Evolutionary conservation across 2,113 vertebrate genomes (phyloP), one percentile per base, ranked within the genome.

Genomic region (Zosterops pallidus): DNA sequence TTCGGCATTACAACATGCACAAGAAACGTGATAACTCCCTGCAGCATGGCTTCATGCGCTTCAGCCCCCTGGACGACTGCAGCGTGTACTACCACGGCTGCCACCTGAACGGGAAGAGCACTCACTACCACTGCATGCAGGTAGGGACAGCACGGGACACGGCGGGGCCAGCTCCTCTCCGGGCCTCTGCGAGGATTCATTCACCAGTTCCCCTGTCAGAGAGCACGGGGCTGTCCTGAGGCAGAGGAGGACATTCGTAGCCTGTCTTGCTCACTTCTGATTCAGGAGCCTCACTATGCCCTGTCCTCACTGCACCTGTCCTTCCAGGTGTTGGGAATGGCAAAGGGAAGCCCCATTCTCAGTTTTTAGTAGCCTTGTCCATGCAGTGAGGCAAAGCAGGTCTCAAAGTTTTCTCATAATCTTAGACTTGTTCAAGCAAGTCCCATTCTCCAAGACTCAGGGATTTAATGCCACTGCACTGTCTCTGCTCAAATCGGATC

Each of bases 121-220:
- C 99, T 79, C 99, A 99, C 98, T 99, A 99, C 98, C 99, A 99
- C 98, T 99, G 99, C 98, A 99, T 99, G 99, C 99, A 99, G 99
- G 99, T 99, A 98, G 11, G 59, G 35, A 25, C 59, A 29, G 46
- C 18, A 6, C 4, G 6, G 64, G 44, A 20, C 57, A 9, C n/a
- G 23, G 16, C 2, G 55, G 35, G 49, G 46, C 59, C 12, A 12
- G 33, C 47, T 47, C 60, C 42, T 42, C 31, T 24, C 17, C 14
- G 41, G 25, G 23, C 35, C 37, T 37, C 35, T 12, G 35, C 5
- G 57, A 18, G 42, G 29, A 11, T 56, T 31, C 37, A 11, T 56
- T 31, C 37, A 6, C 9, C 14, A 29, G 37, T 14, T 60, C 39
- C 44, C 23, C 20, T 37, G 31, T 17, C 52, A 19, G 49, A 39